phyloP scores from a whole-genome alignment of 2,888 invertebrate genomes.

The Unio delphinus region DNA sequence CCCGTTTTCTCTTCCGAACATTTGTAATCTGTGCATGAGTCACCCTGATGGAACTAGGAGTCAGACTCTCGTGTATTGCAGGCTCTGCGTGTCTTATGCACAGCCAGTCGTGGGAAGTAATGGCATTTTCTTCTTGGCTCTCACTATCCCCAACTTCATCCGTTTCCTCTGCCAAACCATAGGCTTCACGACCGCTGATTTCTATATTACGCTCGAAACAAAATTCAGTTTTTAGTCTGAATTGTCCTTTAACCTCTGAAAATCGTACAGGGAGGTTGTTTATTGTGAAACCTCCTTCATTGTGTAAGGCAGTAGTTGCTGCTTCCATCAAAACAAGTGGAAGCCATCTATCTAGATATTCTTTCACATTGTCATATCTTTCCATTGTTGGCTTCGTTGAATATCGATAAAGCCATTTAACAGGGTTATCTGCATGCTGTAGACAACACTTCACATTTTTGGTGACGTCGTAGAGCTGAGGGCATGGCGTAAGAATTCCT shows the following conservation, averaged over 20 bases:
- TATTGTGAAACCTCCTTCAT: not conserved
- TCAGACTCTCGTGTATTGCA: not conserved
- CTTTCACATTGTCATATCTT: conserved; percentile 10
- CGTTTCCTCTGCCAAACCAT: conserved; percentile 8
- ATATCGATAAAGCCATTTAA: conserved; percentile 18
- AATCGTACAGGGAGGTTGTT: conserved; percentile 27
- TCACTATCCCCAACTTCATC: conserved; percentile 18
- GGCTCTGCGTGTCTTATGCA: conserved; percentile 9
- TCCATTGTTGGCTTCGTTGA: conserved; percentile 19
- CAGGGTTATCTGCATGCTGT: conserved; percentile 25
- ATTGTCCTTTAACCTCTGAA: conserved; percentile 11
- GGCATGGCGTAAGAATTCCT: conserved; percentile 19
- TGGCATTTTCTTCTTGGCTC: not conserved
- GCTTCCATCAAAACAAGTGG: conserved; percentile 35
- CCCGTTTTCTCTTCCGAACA: conserved; percentile 4
- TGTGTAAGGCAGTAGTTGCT: conserved; percentile 17
- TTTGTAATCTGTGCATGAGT: conserved; percentile 16
- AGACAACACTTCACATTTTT: conserved; percentile 27
- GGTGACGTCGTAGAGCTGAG: conserved; percentile 23
- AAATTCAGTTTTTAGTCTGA: conserved; percentile 13
- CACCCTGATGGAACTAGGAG: conserved; percentile 13
- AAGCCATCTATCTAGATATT: conserved; percentile 26
- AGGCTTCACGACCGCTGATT: conserved; percentile 6
- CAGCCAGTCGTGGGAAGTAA: conserved; percentile 15
- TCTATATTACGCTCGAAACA: conserved; percentile 26